Base-by-base conservation (phyloP, 2,113 vertebrate genomes). In the Pimephales promelas region DNA sequence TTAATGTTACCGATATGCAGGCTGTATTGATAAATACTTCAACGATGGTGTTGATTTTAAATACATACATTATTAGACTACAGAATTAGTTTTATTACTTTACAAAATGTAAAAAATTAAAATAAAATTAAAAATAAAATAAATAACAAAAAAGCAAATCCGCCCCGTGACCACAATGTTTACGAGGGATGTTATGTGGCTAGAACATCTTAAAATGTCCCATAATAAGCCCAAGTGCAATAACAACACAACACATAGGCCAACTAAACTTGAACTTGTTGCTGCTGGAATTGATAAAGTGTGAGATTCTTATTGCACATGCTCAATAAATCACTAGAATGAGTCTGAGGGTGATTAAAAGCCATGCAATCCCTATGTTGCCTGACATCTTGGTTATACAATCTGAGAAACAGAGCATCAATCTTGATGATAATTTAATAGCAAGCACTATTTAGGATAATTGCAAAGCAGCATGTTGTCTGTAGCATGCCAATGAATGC, bases 341-440 rank as follows among this genome's bases (percentile, higher is more conserved):
- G 26, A 66, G 34, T 72, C 76, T 52, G 45, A 14, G 14, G 20
- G 45, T 83, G 72, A 64, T 80, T 66, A 26, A 43, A n/a, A 66
- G 20, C 57, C 43, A 49, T 10, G 28, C 76, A 56, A n/a, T 66
- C 70, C 36, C 59, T 43, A 24, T 2, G 72, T 81, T 84, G 62
- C 70, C 36, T 71, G 78, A 28, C 40, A 64, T 26, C 64, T 70
- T 31, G 20, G 24, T 47, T 78, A n/a, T n/a, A 72, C 26, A 84
- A 31, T 78, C 78, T 54, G 54, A 68, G 31, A 71, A 84, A 22
- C 24, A n/a, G 40, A 81, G 49, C 61, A 85, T 82, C 79, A 85
- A 85, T 87, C 74, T 26, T 52, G 72, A 81, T 31, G 74, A 83
- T 83, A 85, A 62, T 75, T 52, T 74, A 83, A 85, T 83, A 85